Conservation (phyloP, 2,113 vertebrate genomes). For the Ammodytes dubius region DNA sequence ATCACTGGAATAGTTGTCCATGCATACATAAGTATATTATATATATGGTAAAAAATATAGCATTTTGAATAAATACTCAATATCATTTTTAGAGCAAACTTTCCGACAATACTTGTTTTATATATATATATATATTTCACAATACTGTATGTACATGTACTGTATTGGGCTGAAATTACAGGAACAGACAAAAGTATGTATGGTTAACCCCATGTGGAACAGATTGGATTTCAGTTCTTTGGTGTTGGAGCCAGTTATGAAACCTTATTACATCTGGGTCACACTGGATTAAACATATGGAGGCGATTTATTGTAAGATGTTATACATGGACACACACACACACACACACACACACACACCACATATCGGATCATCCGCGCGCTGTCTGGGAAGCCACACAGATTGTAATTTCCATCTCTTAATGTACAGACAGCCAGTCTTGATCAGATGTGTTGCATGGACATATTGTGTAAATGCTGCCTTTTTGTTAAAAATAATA, state of each 20-base stretch:
- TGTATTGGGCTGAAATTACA: slow-evolving; percentile 76
- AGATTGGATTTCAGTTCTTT: slow-evolving; percentile 70
- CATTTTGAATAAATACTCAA: slow-evolving; percentile 84
- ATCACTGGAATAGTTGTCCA: slow-evolving; percentile 74
- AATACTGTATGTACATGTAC: slow-evolving; percentile 80
- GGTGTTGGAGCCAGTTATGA: slow-evolving; percentile 60
- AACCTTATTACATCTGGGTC: slow-evolving; percentile 65
- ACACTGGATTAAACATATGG: slow-evolving; percentile 69
- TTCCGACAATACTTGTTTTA: slow-evolving; percentile 80
- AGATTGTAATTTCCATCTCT: background rate
- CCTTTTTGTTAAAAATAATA: slow-evolving; percentile 1
- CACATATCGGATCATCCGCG: slow-evolving; percentile 29
- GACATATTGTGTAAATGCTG: slow-evolving; percentile 30
- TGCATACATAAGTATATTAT: slow-evolving; percentile 81
- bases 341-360: slow-evolving; percentile 55
- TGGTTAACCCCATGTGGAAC: slow-evolving; percentile 63
- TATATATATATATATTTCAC: slow-evolving; percentile 79
- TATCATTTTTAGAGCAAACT: slow-evolving; percentile 76
- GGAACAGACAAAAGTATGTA: slow-evolving; percentile 61
- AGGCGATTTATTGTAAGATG: slow-evolving; percentile 42
- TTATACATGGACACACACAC: slow-evolving; percentile 69
- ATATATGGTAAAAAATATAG: slow-evolving; percentile 85
- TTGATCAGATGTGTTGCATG: slow-evolving; percentile 23
- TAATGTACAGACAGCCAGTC: slow-evolving; percentile 12
- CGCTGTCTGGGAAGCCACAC: slow-evolving; percentile 28